phyloP scores from a whole-genome alignment of 2,888 invertebrate genomes.

The Caenorhabditis doughertyi region DNA sequence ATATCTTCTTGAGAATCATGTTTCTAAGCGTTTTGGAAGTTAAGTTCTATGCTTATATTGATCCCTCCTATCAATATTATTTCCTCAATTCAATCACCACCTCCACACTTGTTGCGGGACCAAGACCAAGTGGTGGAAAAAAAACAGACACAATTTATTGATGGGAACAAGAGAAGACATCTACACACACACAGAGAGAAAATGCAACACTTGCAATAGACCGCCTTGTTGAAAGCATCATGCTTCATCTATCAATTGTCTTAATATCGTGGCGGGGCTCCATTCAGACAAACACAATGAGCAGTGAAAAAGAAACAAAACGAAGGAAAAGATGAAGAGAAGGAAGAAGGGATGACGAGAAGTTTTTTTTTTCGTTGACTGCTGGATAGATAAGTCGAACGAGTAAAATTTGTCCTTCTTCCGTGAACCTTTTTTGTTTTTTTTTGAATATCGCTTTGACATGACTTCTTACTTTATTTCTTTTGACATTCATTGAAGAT shows the following conservation, averaged over 20 bases:
- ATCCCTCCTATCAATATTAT: not conserved
- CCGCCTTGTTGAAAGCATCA: constrained; percentile 55
- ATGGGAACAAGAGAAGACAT: constrained; percentile 38
- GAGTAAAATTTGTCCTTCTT: constrained; percentile 27
- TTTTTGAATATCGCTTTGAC: not conserved
- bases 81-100: not conserved
- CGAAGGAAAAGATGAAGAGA: not conserved
- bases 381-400: constrained; percentile 46
- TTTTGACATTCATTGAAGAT: not conserved
- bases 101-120: constrained; percentile 37
- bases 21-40: too few relatives aligned
- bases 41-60: too few relatives aligned
- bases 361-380: constrained; percentile 1
- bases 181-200: too few relatives aligned
- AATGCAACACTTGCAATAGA: constrained; percentile 50
- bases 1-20: too few relatives aligned
- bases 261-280: constrained; percentile 56
- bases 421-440: constrained; percentile 22
- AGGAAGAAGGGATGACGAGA: constrained; percentile 25
- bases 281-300: constrained; percentile 47
- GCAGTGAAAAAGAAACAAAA: constrained; percentile 37
- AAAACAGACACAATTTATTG: constrained; percentile 47
- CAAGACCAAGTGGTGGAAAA: constrained; percentile 1
- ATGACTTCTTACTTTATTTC: not conserved
- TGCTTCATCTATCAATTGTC: constrained; percentile 68